These are phyloP conservation scores for Marronus borbonicus DNA, from an alignment of 2,888 invertebrate genomes.

Conservation along the genomic window DNA sequence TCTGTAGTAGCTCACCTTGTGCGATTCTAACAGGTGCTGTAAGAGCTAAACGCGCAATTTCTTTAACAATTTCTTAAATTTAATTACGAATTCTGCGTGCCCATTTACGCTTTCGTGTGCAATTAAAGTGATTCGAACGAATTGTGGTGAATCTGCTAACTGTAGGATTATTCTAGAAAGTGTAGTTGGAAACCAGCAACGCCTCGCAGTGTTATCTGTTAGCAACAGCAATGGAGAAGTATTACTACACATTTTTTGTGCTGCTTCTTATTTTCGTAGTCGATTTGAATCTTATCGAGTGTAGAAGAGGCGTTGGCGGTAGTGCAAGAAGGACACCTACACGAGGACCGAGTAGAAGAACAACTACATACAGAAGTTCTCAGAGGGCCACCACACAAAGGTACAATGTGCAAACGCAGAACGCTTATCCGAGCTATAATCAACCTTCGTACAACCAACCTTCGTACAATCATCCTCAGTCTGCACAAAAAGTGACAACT, in stretches of 20 bases:
- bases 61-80: neutral
- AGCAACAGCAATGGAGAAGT: neutral
- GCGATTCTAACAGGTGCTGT: neutral
- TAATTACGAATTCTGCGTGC: too few relatives aligned
- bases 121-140: too few relatives aligned
- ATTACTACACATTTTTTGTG: neutral
- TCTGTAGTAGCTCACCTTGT: neutral
- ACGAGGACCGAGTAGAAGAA: constrained; percentile 39
- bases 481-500: constrained; percentile 35
- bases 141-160: too few relatives aligned
- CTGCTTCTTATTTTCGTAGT: neutral
- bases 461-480: constrained; percentile 21
- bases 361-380: constrained; percentile 20
- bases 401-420: constrained; percentile 47
- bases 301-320: constrained; percentile 29
- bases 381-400: constrained; percentile 40
- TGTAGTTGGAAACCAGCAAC: neutral
- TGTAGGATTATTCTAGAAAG: constrained; percentile 14
- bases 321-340: constrained; percentile 46
- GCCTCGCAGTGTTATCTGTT: neutral
- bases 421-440: constrained; percentile 42
- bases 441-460: constrained; percentile 43
- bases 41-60: neutral
- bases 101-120: too few relatives aligned
- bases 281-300: constrained; percentile 10